Evolutionary conservation across 2,797 vertebrate species (phyloP), one percentile per base, ranked within the genome.

Genomic region (Cynodonichthys magdalenae): DNA sequence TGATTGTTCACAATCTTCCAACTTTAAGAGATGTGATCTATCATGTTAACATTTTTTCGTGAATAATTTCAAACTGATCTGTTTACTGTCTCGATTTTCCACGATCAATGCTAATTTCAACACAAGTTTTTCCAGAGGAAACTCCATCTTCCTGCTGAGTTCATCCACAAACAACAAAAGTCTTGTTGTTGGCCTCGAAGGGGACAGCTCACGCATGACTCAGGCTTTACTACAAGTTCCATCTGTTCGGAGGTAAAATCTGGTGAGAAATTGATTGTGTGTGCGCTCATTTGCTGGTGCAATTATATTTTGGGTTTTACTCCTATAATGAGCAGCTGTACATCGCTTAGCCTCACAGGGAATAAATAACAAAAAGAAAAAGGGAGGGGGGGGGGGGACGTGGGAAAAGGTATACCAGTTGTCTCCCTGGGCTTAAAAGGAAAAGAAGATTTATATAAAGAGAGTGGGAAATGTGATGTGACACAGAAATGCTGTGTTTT

Each of bases 111-210:
- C 71, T 76, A 58, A 75, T 69, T 72, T 59, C 65, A 69, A 60
- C n/a, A 65, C 79, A 52, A 69, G 58, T 56, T 69, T 59, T n/a
- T 61, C 59, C 69, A 67, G 75, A 83, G 84, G 83, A 86, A 86
- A 74, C 74, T 59, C 57, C 70, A 54, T 55, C 69, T 77, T 90
- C 89, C 86, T 86, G 79, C 60, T 72, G 71, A 59, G 71, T 69
- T 81, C 74, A 74, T 78, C 75, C 53, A 71, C 63, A 60, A 80
- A 82, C 79, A 87, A 83, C 77, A 79, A 81, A 77, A 31, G 66
- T 79, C 63, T 59, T 69, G 36, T 11, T 39, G 79, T 77, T 66
- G 68, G 69, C 67, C 46, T 53, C 2, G 4, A 67, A 19, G 57
- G 55, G 63, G 69, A 62, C 64, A 49, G 53, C 58, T 73, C 69